Evolutionary conservation across 2,888 invertebrate genomes (phyloP), one percentile per base, ranked within the genome.

Genomic region (Glaucopsyche alexis): DNA sequence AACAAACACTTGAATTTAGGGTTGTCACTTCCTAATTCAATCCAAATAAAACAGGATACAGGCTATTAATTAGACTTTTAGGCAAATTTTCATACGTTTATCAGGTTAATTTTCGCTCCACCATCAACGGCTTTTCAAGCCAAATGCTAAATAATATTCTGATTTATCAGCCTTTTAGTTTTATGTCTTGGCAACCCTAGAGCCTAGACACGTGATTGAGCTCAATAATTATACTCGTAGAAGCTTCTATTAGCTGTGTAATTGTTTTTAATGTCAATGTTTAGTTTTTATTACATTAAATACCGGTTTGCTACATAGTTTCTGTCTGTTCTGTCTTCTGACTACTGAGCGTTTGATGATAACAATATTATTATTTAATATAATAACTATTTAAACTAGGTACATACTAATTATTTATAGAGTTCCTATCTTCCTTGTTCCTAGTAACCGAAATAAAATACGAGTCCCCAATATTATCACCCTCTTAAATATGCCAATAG

Each of bases 231-330:
- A 49, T 69, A 29, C 69, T 49, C 47, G 47, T 49, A 69, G 69
- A 69, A 69, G 69, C 47, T 47, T 69, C 47, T 49, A 69, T 49
- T 47, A 69, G 29, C 60, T 60, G 60, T 38, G 69, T 69, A 69
- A 69, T 69, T 69, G 67, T 67, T 45, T 67, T 19, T 67, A 67
- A 69, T 69, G 42, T 67, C 67, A 42, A 45, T 67, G 69, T 69
- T 45, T 45, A 42, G 16, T 66, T 47, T 19, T 69, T 69, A 47
- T 47, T 60, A 60, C 60, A 60, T 29, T 13, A 19, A 60, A 38
- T 29, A 60, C 60, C 60, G 29, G 60, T 60, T 60, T 38, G 29
- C 14, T 60, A 60, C 60, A 38, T 9, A 60, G 60, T 60, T 38
- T 29, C 60, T 38, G 29, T 29, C 29, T 29, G 29, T 29, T 29